Evolutionary conservation across 2,888 invertebrate genomes (phyloP).

Genomic region (Agrilus mali): DNA sequence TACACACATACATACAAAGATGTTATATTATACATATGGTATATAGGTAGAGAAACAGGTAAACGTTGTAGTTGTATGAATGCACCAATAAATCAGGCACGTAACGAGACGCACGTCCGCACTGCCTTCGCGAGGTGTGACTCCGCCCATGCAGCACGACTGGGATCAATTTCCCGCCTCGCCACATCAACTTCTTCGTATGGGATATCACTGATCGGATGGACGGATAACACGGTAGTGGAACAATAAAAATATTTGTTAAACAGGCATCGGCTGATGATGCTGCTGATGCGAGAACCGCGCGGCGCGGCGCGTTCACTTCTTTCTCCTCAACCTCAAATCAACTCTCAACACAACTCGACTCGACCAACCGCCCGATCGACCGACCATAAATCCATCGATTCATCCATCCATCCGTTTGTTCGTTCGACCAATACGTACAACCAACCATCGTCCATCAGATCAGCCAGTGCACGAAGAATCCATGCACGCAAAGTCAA

Average conservation of each 20-base stretch:
- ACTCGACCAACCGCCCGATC: too few species aligned
- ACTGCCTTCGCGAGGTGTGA: constrained; percentile 29
- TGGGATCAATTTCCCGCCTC: constrained; percentile 27
- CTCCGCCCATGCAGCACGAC: constrained; percentile 32
- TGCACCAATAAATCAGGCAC: constrained; percentile 31
- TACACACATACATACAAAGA: too few species aligned
- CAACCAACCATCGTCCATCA: too few species aligned
- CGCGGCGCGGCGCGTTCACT: too few species aligned
- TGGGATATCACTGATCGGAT: constrained; percentile 22
- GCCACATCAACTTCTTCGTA: constrained; percentile 25
- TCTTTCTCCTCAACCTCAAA: too few species aligned
- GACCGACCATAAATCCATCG: not conserved
- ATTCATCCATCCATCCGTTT: not conserved
- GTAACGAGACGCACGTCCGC: constrained; percentile 31
- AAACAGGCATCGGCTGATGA: constrained; percentile 26
- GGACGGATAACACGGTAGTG: constrained; percentile 16
- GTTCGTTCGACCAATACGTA: too few species aligned
- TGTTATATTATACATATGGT: too few species aligned
- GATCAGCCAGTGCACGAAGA: too few species aligned
- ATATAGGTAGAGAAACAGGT: not conserved
- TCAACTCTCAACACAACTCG: too few species aligned
- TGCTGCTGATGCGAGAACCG: constrained; percentile 8
- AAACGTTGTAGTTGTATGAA: constrained; percentile 2
- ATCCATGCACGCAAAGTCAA: too few species aligned
- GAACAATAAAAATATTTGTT: constrained; percentile 34